phyloP scores from a whole-genome alignment of 1,140 invertebrate genomes.

The Sarcophaga peregrina region DNA sequence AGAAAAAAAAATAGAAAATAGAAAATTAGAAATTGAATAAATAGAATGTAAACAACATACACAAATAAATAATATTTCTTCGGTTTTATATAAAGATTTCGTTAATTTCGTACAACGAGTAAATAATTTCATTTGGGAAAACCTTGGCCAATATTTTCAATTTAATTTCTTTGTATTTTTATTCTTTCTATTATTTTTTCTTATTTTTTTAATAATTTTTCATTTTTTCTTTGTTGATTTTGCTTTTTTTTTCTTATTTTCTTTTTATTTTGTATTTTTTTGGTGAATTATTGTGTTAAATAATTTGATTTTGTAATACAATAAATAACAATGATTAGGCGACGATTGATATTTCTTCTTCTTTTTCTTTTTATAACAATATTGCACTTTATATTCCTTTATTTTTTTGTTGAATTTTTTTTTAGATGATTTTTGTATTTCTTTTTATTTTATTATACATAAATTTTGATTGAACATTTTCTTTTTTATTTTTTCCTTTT shows the following conservation, averaged over 20 bases:
- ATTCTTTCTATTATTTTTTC: background rate
- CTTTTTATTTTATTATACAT: background rate
- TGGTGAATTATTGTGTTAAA: background rate
- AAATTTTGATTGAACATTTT: background rate
- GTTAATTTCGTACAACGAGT: background rate
- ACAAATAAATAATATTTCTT: slow-evolving; percentile 19
- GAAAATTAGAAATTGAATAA: background rate
- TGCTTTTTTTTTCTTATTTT: background rate
- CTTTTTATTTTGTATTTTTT: too few relatives aligned
- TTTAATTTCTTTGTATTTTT: background rate
- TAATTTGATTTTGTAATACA: slow-evolving; percentile 17
- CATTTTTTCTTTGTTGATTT: background rate
- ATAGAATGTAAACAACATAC: slow-evolving; percentile 13
- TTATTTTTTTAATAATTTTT: background rate
- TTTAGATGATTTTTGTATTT: background rate
- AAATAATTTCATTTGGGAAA: background rate
- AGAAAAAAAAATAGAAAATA: background rate
- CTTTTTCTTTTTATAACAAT: background rate
- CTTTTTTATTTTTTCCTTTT: background rate
- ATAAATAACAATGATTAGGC: too few relatives aligned
- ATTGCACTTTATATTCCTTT: background rate
- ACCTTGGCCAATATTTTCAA: slow-evolving; percentile 21
- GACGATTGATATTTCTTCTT: background rate
- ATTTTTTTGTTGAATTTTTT: slow-evolving; percentile 10
- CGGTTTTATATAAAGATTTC: background rate